These are phyloP conservation scores for Lucilia sericata DNA, from an alignment of 1,140 invertebrate genomes.

Conservation along the genomic window DNA sequence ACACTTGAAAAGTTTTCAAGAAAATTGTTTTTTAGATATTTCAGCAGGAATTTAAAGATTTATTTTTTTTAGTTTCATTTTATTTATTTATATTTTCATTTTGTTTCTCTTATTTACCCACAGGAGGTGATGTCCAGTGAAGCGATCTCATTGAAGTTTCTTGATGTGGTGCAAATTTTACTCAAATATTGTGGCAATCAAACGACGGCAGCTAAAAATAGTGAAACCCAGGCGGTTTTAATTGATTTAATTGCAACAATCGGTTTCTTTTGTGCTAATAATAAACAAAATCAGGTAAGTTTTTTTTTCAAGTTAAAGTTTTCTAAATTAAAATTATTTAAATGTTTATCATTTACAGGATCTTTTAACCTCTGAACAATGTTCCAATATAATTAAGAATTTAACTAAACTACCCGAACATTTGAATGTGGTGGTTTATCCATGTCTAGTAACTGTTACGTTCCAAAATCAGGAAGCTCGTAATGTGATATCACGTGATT, in stretches of 20 bases:
- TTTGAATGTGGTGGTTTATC: constrained; percentile 84
- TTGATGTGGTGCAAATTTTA: constrained; percentile 88
- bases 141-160: constrained; percentile 86
- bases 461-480: constrained; percentile 59
- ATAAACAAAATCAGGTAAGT: constrained; percentile 69
- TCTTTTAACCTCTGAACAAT: constrained; percentile 60
- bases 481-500: constrained; percentile 59
- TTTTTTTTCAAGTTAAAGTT: too few species aligned
- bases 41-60: not conserved
- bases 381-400: constrained; percentile 62
- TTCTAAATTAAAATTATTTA: too few species aligned
- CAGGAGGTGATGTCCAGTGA: constrained; percentile 88
- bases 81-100: constrained; percentile 7
- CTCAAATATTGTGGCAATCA: constrained; percentile 82
- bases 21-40: not conserved
- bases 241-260: constrained; percentile 71
- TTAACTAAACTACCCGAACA: constrained; percentile 60
- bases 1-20: not conserved
- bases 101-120: constrained; percentile 50
- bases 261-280: constrained; percentile 71
- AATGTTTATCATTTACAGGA: constrained; percentile 53
- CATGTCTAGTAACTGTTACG: constrained; percentile 80
- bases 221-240: constrained; percentile 69
- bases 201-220: constrained; percentile 62
- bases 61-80: not conserved